Evolutionary conservation across 2,797 vertebrate genomes (phyloP).

Genomic region (Platyrinchus mystaceus): DNA sequence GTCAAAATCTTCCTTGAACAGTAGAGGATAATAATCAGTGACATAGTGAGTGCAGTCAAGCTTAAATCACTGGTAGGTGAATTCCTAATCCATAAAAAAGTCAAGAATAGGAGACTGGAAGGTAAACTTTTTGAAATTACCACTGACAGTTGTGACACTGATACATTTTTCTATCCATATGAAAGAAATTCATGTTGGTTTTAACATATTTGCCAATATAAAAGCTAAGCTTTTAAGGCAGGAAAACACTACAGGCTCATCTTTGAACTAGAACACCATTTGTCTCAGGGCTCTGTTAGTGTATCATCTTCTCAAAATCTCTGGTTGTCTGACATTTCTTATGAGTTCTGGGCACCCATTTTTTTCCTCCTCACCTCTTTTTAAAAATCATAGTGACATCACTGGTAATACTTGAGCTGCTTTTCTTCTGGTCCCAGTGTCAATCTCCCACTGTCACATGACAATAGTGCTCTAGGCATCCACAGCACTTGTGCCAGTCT

Average conservation of each 20-base stretch:
- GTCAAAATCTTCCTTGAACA: not conserved
- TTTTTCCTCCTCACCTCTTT: not conserved
- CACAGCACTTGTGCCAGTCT: not conserved
- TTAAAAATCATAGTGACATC: not conserved
- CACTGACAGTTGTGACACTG: not conserved
- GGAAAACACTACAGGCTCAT: not conserved
- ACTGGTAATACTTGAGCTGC: not conserved
- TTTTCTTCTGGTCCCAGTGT: not conserved
- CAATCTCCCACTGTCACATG: not conserved
- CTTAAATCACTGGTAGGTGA: not conserved
- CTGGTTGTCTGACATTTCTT: not conserved
- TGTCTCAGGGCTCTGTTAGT: not conserved
- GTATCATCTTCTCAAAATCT: not conserved
- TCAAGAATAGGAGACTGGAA: not conserved
- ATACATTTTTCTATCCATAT: not conserved
- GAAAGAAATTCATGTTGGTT: not conserved
- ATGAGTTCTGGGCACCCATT: not conserved
- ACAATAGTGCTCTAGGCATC: not conserved
- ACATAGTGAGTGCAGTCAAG: not conserved
- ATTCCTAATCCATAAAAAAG: not conserved
- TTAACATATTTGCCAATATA: not conserved
- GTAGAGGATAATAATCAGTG: not conserved
- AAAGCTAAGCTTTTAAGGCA: not conserved
- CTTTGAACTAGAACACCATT: not conserved
- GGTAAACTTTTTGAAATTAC: not conserved